These are phyloP conservation scores for Rhinopomastus cyanomelas DNA, from an alignment of 2,113 vertebrate genomes.

Conservation along the genomic window DNA sequence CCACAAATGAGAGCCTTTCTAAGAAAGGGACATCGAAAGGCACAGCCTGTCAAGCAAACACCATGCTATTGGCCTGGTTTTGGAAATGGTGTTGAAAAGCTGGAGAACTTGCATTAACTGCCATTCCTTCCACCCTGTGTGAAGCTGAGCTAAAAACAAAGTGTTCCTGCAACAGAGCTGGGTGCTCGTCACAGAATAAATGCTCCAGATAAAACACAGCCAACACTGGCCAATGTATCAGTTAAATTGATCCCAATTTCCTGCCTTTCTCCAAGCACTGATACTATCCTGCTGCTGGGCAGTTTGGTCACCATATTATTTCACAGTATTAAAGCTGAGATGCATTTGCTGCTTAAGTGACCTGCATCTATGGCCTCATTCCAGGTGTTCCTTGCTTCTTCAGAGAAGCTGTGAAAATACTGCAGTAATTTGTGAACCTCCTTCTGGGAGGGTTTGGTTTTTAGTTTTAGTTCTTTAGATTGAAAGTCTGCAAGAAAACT, in stretches of 20 bases:
- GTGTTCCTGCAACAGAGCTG: constrained; percentile 57
- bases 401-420: neutral
- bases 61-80: neutral
- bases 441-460: neutral
- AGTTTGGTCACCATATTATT: constrained; percentile 62
- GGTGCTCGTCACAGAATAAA: constrained; percentile 63
- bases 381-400: neutral
- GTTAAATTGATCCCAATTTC: constrained; percentile 63
- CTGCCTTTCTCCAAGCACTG: constrained; percentile 56
- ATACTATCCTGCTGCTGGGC: constrained; percentile 53
- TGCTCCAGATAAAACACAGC: constrained; percentile 34
- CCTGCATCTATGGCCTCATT: neutral
- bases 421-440: neutral
- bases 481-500: neutral
- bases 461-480: neutral
- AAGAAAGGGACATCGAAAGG: neutral
- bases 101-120: constrained; percentile 54
- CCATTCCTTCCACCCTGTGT: constrained; percentile 29
- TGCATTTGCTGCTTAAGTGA: constrained; percentile 36
- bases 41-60: neutral
- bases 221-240: constrained; percentile 47
- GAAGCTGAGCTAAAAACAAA: constrained; percentile 56
- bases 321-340: constrained; percentile 43
- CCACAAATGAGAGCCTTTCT: neutral
- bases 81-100: constrained; percentile 33